Evolutionary conservation across 2,888 invertebrate species (phyloP).

Genomic region (Mylabris sibirica): DNA sequence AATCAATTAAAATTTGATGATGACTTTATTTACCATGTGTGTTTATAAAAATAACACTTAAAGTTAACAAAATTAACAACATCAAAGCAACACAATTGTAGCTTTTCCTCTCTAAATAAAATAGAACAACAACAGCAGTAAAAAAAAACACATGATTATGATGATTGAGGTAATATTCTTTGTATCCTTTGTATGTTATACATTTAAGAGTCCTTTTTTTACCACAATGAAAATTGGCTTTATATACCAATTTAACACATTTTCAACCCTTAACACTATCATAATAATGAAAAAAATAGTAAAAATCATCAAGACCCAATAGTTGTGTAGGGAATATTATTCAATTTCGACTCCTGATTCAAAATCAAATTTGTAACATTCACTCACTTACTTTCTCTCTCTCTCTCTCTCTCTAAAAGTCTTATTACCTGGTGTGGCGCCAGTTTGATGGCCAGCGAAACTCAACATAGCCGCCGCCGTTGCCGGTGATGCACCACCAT

Average conservation of each 20-base stretch:
- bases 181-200: neutral
- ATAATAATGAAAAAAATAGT: neutral
- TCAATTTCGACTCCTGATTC: neutral
- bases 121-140: neutral
- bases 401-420: neutral
- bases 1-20: no score
- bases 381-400: neutral
- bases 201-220: neutral
- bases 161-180: constrained; percentile 1
- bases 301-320: neutral
- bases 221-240: neutral
- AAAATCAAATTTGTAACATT: neutral
- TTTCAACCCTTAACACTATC: neutral
- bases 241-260: neutral
- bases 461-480: constrained; percentile 59
- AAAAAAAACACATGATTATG: neutral
- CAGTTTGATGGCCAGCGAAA: constrained; percentile 56
- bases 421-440: constrained; percentile 56
- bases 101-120: neutral
- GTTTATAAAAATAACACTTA: neutral
- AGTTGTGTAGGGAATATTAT: neutral
- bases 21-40: neutral
- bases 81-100: neutral
- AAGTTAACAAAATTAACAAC: constrained; percentile 1
- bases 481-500: constrained; percentile 54